These are phyloP conservation scores for Apodemus agrarius DNA, from an alignment of 2,797 vertebrate species.

Conservation along the genomic window DNA sequence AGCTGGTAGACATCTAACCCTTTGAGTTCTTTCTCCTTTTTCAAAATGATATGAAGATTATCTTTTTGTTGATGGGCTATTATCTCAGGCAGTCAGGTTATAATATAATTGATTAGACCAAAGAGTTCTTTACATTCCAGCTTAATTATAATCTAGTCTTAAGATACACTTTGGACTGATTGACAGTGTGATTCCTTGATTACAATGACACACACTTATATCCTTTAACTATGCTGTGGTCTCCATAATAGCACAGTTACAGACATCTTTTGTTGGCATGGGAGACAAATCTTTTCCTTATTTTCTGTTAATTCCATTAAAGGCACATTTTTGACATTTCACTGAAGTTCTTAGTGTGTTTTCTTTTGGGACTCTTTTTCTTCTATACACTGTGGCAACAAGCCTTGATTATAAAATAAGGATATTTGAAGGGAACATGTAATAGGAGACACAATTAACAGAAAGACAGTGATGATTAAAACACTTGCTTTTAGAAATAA, in stretches of 20 bases:
- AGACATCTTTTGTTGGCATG: not conserved
- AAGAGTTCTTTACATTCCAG: constrained; percentile 15
- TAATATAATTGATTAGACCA: constrained; percentile 43
- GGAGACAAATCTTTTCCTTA: constrained; percentile 3
- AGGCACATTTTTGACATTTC: not conserved
- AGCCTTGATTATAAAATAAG: not conserved
- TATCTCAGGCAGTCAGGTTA: not conserved
- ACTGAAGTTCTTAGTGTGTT: not conserved
- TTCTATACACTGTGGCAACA: not conserved
- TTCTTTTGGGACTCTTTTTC: not conserved
- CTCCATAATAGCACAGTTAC: not conserved
- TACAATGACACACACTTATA: not conserved
- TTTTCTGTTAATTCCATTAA: constrained; percentile 25
- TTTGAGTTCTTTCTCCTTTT: not conserved
- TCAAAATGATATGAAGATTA: not conserved
- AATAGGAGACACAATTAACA: not conserved
- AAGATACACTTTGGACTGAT: not conserved
- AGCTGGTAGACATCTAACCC: not conserved
- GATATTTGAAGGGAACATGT: not conserved
- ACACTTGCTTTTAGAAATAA: not conserved
- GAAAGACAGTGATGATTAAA: not conserved
- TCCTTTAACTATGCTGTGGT: not conserved
- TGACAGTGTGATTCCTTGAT: constrained; percentile 31
- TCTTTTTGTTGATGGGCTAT: not conserved
- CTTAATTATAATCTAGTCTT: constrained; percentile 43